Evolutionary conservation across 2,797 vertebrate species (phyloP), one percentile per base, ranked within the genome.

Genomic region (Sebastes jordani): DNA sequence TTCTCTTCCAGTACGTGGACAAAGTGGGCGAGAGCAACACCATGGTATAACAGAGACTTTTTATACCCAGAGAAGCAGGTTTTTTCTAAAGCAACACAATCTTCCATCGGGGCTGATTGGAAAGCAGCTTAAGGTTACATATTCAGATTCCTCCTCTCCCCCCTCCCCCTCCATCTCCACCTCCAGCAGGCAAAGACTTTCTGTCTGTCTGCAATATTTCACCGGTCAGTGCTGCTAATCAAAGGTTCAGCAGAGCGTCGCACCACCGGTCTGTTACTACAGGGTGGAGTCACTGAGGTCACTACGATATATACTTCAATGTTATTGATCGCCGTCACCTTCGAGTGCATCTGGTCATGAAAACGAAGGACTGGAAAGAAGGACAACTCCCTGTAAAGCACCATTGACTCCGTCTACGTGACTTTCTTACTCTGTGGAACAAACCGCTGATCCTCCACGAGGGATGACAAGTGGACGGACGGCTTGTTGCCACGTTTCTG

Each of bases 1-100:
- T 82, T 89, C 78, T 86, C 81, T 91, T 85, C 55, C 96, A 99
- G 98, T 97, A 97, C 81, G 97, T 97, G 96, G 98, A 99, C 96
- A 97, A 96, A 96, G 96, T 92, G 89, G 96, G 97, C 86, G 98
- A 99, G 93, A 98, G 98, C 96, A 99, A 97, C 97, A 98, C 96
- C 89, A 99, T 99, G 98, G 98, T 99, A 96, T 99, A 98, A 97
- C 95, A 92, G 75, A 86, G 77, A 95, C 93, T 76, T 76, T 88
- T 88, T 91, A 83, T 93, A 83, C 27, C 67, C 58, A 36, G 72
- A 56, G 59, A 61, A 89, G 85, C 93, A 93, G 93, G 82, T 90
- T 95, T 92, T 92, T 77, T 58, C 22, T 81, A 84, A 88, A 81
- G 68, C 84, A 85, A 83, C 86, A 76, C 81, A 59, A 42, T 66